Base-by-base conservation (phyloP, 2,113 vertebrate genomes). In the Hydrolagus affinis region DNA sequence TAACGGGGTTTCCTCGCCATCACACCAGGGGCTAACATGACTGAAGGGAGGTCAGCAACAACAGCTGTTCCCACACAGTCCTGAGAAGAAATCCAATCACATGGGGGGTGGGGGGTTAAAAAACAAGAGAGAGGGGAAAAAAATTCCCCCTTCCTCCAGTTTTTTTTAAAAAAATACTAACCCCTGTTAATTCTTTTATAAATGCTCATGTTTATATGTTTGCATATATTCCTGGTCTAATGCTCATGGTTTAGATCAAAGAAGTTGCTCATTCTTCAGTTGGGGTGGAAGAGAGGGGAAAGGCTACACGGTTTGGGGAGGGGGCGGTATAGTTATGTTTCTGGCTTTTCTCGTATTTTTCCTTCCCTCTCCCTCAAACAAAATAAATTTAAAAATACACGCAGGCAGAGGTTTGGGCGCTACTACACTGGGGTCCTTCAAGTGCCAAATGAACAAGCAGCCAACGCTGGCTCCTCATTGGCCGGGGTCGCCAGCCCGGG, bases 1-100 rank as follows among this genome's bases (percentile, higher is more conserved):
- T 80, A 80, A 80, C 77, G 77, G 77, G 77, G 77, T 80, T 80
- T 80, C 77, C 77, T 80, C 77, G 77, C 77, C 77, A 80, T 80
- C 77, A 80, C 77, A 80, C 25, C 77, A 80, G 77, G 77, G 77
- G 77, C 77, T 60, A 80, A 77, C 75, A 77, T 77, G 75, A 77
- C 75, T 77, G 75, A 60, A 60, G 77, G 59, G 59, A 80, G 77
- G 77, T 80, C 77, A 80, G 32, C 59, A 25, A 62, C 77, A 80
- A 64, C 77, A 80, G 77, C 77, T 80, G 77, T 80, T 80, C 77
- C 77, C 59, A n/a, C 59, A 80, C 77, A 28, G n/a, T 80, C 77
- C 77, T 80, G 77, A 64, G 10, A n/a, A 64, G 59, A 80, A 80
- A 64, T 64, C 15, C 23, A 64, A 11, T 78, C 75, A 21, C 74